A percentile compares a stretch with the other conserved stretches of the same genome.
Evolutionary conservation across 2,797 vertebrate species (phyloP).

Genomic region (Danio kyathit): DNA sequence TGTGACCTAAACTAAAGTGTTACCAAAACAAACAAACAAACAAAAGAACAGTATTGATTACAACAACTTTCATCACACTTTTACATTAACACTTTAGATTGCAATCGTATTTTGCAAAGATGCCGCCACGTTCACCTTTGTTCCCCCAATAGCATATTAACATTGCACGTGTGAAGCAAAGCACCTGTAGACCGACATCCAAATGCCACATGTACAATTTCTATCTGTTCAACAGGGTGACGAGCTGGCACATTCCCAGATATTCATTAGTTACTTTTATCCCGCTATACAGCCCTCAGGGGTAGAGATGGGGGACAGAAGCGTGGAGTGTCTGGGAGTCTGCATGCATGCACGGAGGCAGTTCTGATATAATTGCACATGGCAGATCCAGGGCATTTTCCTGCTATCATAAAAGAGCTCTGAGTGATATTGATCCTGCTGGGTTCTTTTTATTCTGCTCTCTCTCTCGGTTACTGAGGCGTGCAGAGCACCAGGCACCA

Average conservation of each 20-base stretch:
- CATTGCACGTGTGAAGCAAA: not conserved
- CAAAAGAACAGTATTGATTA: no score
- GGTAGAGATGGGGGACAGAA: not conserved
- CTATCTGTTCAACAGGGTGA: not conserved
- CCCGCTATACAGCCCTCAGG: conserved; percentile 9
- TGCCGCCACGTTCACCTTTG: not conserved
- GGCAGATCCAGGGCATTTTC: conserved; percentile 85
- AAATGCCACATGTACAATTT: conserved; percentile 17
- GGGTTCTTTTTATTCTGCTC: conserved; percentile 45
- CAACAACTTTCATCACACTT: no score
- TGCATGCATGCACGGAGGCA: conserved; percentile 32
- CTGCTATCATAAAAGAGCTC: conserved; percentile 79
- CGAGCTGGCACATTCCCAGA: conserved; percentile 7
- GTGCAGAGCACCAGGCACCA: conserved; percentile 11
- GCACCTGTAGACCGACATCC: not conserved
- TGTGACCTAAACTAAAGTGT: no score
- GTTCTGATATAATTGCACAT: conserved; percentile 75
- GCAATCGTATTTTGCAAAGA: not conserved
- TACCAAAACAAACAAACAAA: no score
- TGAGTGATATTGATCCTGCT: conserved; percentile 77
- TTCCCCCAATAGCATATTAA: not conserved
- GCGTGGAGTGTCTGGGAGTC: conserved; percentile 33
- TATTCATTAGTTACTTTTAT: conserved; percentile 19
- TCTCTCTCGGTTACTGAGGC: conserved; percentile 45
- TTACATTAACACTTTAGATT: no score